Percentiles rank a stretch among this genome's conserved stretches.
Evolutionary conservation across 2,113 vertebrate genomes (phyloP).

Genomic region (Stegostoma tigrinum): DNA sequence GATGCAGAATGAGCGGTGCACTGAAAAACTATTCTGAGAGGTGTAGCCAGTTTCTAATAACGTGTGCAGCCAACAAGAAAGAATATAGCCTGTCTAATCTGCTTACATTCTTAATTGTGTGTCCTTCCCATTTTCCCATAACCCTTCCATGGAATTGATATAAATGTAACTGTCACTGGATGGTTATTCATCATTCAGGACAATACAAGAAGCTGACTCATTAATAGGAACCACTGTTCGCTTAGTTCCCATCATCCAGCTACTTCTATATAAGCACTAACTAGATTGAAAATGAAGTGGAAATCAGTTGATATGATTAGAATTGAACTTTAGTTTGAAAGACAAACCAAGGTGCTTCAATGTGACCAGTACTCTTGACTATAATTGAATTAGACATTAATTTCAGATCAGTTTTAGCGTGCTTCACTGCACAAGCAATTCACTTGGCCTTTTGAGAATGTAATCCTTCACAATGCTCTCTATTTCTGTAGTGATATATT

Average conservation of each 20-base stretch:
- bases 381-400: conserved; percentile 25
- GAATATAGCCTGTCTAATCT: background rate
- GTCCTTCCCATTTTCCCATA: background rate
- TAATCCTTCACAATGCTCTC: background rate
- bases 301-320: background rate
- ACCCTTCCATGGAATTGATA: conserved; percentile 4
- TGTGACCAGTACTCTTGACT: conserved; percentile 3
- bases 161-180: conserved; percentile 6
- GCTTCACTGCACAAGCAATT: conserved; percentile 20
- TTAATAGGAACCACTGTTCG: background rate
- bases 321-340: conserved; percentile 17
- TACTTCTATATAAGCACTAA: background rate
- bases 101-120: conserved; percentile 23
- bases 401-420: conserved; percentile 24
- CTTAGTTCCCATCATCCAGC: background rate
- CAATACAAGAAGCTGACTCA: background rate
- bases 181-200: background rate
- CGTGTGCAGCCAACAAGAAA: background rate
- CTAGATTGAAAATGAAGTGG: background rate
- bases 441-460: background rate
- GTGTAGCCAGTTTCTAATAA: background rate
- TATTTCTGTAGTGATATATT: background rate
- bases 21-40: background rate
- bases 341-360: conserved; percentile 32
- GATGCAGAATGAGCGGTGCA: background rate